phyloP scores from a whole-genome alignment of 1,140 invertebrate species.

The Nymphalis io region DNA sequence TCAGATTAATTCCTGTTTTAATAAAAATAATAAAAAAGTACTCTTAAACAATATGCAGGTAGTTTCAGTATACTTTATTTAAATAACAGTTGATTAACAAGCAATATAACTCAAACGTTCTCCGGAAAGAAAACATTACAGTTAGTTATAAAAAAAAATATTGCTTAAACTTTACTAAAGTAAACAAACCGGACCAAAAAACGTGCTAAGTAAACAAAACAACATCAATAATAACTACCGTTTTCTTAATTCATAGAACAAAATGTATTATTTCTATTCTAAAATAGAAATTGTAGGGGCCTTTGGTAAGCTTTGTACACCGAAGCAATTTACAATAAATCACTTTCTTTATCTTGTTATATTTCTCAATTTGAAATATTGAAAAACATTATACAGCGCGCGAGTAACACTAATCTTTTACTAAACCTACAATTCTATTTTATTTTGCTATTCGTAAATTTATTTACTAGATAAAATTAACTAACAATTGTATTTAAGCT shows the following conservation, averaged over 20 bases:
- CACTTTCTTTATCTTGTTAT: conserved; percentile 40
- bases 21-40: too few relatives aligned
- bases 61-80: too few relatives aligned
- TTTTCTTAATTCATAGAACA: neutral
- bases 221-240: neutral
- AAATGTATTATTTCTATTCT: conserved; percentile 1
- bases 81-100: too few relatives aligned
- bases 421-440: conserved; percentile 13
- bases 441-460: conserved; percentile 7
- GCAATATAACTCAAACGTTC: too few relatives aligned
- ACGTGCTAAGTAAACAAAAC: neutral
- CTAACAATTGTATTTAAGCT: neutral
- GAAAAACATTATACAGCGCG: conserved; percentile 33
- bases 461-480: neutral
- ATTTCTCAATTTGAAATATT: conserved; percentile 36
- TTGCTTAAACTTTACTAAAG: too few relatives aligned
- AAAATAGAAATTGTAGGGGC: conserved; percentile 25
- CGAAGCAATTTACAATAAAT: conserved; percentile 48
- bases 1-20: too few relatives aligned
- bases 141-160: too few relatives aligned
- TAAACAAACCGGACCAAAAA: too few relatives aligned
- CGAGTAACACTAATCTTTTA: conserved; percentile 30
- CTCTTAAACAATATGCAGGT: too few relatives aligned
- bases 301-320: conserved; percentile 30
- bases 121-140: too few relatives aligned